Base-by-base conservation (phyloP, 2,797 vertebrate genomes). In the Acridotheres tristis region DNA sequence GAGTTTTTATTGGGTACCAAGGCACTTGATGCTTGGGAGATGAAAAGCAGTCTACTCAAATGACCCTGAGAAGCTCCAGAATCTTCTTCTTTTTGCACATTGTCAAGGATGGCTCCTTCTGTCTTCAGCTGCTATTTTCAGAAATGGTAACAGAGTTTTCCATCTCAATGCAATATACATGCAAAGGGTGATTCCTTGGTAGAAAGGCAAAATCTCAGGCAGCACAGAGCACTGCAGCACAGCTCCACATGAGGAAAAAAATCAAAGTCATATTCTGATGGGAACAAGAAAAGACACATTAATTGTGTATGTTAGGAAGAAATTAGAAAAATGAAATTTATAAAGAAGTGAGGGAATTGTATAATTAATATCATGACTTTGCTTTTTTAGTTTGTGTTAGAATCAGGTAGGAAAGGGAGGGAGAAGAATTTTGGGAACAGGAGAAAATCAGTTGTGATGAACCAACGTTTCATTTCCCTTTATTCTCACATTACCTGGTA, bases 101-200 rank as follows among this genome's bases (percentile, higher is more conserved):
- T 91, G 66, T 66, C 76, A 86, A n/a, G 23, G 22, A 32, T 57
- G 53, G 78, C 63, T 89, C 59, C 66, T 79, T 69, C 69, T 81
- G 40, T 79, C 85, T 78, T 88, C 53, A 85, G 53, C 51, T 89
- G 85, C 73, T 89, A 7, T 94, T 92, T 92, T 81, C 62, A 77
- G 95, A 75, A 65, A 55, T 0, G 7, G 10, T 50, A 69, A 26
- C 45, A 72, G 58, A 75, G 47, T 88, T 90, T 91, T 81, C 42
- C 6, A 2, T 86, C 72, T 84, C 67, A 36, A 3, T 63, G 91
- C 67, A 73, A 42, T 88, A 50, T 54, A 25, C 9, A 29, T 77
- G 82, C 63, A 61, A 75, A 91, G 62, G 30, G 57, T 86, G 55
- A 15, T 53, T 66, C 51, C 69, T 67, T 43, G 67, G 67, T 54